Evolutionary conservation across 2,888 invertebrate species (phyloP).

Genomic region (Epistrophe eligans): DNA sequence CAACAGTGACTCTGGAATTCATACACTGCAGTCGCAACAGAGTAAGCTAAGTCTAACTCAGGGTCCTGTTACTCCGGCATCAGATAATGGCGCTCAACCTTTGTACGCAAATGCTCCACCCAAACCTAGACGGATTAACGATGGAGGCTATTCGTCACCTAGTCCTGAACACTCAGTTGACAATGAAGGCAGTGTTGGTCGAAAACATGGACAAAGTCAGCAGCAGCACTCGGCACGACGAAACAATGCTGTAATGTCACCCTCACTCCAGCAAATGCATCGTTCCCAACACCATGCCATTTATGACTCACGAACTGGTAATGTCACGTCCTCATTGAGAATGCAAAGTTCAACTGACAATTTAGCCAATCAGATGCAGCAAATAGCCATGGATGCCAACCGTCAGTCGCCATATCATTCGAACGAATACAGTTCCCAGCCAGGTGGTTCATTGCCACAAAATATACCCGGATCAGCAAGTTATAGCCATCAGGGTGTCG

Average conservation of each 20-base stretch:
- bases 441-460: conserved; percentile 79
- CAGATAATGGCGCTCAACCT: conserved; percentile 85
- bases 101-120: conserved; percentile 96
- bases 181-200: conserved; percentile 78
- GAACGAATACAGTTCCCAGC: conserved; percentile 83
- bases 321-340: conserved; percentile 82
- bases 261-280: conserved; percentile 78
- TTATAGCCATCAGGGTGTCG: conserved; percentile 80
- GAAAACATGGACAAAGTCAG: conserved; percentile 78
- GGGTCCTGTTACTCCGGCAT: conserved; percentile 82
- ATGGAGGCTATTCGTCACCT: conserved; percentile 90
- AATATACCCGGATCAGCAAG: conserved; percentile 46
- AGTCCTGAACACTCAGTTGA: conserved; percentile 87
- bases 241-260: conserved; percentile 80
- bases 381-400: conserved; percentile 79
- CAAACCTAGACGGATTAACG: conserved; percentile 92
- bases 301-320: conserved; percentile 85
- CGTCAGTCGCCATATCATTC: conserved; percentile 79
- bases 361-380: conserved; percentile 77
- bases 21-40: conserved; percentile 83
- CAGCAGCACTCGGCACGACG: conserved; percentile 79
- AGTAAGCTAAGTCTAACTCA: conserved; percentile 80
- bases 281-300: conserved; percentile 84
- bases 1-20: conserved; percentile 84
- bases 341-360: conserved; percentile 77